Base-by-base conservation (phyloP, 2,888 invertebrate species). In the Dichetophora obliterata region DNA sequence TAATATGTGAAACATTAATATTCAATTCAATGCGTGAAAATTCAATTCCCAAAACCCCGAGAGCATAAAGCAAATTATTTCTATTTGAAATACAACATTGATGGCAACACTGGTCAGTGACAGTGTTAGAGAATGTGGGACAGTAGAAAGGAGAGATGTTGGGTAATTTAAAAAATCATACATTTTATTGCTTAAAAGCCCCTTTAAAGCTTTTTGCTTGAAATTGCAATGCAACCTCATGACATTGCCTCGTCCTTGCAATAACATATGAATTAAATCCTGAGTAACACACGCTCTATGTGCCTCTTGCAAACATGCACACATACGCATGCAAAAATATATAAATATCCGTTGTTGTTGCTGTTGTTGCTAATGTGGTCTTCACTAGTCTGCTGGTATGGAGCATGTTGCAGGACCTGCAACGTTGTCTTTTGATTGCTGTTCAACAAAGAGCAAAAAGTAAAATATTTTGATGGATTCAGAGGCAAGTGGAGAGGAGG, bases 21-120 rank as follows among this genome's bases (percentile, higher is more conserved):
- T 87, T 87, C 85, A 86, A 85, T 87, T 86, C 84, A 80, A 82
- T 86, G 84, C 84, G 86, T 87, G 87, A 83, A 87, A 87, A 86
- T 86, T 86, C 83, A 87, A 87, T 86, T 86, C 84, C 82, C 86
- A 82, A 84, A 83, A 83, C 82, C 84, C 83, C 82, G 83, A 82
- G 79, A 84, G 83, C 85, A 85, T 85, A 82, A 85, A 83, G 83
- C 81, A 83, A 85, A 86, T 86, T 85, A 82, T 83, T 83, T 85
- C 82, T 83, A 84, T 84, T 85, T 85, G 83, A 85, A 80, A 80
- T 81, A 76, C 77, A 63, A 34, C 77, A 80, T 59, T 19, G 24
- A 59, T 59, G 57, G 22, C 57, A 27, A 22, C 11, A 59, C 57
- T 54, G 19, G 54, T 54, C 19, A 22, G 54, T 19, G 54, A 54